Conservation (phyloP, 1,140 invertebrate species). For the Papilio polytes region DNA sequence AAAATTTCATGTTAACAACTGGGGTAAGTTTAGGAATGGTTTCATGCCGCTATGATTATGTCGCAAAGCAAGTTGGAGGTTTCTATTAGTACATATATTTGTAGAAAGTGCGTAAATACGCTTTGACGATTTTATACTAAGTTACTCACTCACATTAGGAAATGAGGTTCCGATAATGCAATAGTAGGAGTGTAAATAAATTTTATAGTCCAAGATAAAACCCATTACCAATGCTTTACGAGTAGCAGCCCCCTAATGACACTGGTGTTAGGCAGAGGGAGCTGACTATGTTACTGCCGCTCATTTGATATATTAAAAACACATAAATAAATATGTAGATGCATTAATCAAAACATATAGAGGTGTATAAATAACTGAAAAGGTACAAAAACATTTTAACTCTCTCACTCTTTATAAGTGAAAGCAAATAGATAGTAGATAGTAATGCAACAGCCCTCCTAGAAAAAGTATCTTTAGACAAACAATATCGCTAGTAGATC, state of each 20-base stretch:
- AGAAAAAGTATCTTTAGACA: too few relatives aligned
- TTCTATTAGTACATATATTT: not conserved
- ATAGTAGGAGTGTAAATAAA: constrained; percentile 76
- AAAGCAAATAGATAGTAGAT: too few relatives aligned
- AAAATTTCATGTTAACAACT: too few relatives aligned
- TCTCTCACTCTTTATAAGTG: too few relatives aligned
- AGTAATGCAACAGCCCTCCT: too few relatives aligned
- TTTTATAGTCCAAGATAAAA: constrained; percentile 81
- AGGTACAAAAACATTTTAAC: too few relatives aligned
- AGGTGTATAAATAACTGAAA: too few relatives aligned
- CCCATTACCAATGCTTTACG: constrained; percentile 62
- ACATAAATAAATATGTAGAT: not conserved
- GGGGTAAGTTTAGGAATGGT: not conserved
- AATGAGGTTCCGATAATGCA: constrained; percentile 67
- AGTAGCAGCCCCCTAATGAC: constrained; percentile 33
- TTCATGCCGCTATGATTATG: not conserved
- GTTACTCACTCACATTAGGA: constrained; percentile 51
- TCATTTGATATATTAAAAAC: not conserved
- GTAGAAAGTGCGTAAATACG: not conserved
- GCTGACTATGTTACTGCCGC: not conserved
- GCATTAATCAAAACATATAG: too few relatives aligned
- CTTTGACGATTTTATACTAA: not conserved
- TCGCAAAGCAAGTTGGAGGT: not conserved
- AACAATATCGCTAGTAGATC: too few relatives aligned
- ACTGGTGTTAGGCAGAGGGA: constrained; percentile 56